Evolutionary conservation across 2,113 vertebrate genomes (phyloP).

Genomic region (Misgurnus mizolepis): DNA sequence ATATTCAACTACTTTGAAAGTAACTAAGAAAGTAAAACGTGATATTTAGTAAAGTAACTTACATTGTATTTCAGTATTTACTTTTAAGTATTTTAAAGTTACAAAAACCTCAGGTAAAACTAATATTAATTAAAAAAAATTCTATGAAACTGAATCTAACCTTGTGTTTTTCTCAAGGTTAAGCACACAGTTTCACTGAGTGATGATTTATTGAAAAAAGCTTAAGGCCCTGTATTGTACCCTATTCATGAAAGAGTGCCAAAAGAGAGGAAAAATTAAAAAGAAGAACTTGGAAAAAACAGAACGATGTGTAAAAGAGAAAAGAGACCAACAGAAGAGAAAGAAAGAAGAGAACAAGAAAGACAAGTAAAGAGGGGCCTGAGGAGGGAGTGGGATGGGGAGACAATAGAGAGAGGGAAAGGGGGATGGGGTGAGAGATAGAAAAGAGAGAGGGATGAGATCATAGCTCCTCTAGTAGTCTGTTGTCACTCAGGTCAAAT

Average conservation of each 20-base stretch:
- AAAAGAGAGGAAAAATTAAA: constrained; percentile 47
- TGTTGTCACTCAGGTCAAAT: constrained; percentile 82
- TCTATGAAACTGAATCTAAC: too few species aligned
- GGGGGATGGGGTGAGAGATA: constrained; percentile 54
- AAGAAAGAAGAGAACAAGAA: constrained; percentile 42
- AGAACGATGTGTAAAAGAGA: constrained; percentile 57
- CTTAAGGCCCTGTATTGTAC: not conserved
- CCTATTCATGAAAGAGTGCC: not conserved
- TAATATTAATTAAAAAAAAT: too few species aligned
- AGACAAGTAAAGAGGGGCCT: constrained; percentile 51
- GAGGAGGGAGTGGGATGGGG: constrained; percentile 65
- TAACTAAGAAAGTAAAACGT: too few species aligned
- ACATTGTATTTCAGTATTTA: too few species aligned
- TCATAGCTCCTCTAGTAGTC: constrained; percentile 82
- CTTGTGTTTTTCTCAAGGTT: not conserved
- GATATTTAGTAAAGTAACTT: too few species aligned
- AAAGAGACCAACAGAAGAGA: constrained; percentile 9
- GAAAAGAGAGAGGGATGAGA: constrained; percentile 73
- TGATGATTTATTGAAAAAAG: not conserved
- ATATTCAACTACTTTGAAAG: too few species aligned
- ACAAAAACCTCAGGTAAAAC: not conserved
- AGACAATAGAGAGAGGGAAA: constrained; percentile 50
- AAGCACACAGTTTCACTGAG: not conserved
- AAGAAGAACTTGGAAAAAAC: constrained; percentile 27
- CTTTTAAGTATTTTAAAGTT: too few species aligned